These are phyloP conservation scores for Epizoanthus rinbou DNA, from an alignment of 92 coral and sea anemone genomes.

Conservation along the genomic window DNA sequence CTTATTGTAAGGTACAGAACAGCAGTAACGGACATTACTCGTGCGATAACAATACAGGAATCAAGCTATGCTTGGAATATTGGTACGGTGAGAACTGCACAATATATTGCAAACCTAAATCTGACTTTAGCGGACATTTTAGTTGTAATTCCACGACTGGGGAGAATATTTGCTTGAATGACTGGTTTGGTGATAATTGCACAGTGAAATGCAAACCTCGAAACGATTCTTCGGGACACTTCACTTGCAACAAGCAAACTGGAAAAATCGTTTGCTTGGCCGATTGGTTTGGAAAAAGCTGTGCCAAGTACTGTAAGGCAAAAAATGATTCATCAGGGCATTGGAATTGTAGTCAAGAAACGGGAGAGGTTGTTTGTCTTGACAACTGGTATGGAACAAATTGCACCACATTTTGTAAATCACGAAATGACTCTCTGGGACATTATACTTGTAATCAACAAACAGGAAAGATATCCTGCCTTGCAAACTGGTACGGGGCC, in stretches of 20 bases:
- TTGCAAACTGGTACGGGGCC: constrained; percentile 38
- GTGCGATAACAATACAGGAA: constrained; percentile 50
- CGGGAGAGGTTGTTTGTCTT: constrained; percentile 48
- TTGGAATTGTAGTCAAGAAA: constrained; percentile 38
- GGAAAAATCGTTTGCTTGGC: constrained; percentile 48
- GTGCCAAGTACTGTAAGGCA: constrained; percentile 43
- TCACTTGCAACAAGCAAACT: constrained; percentile 39
- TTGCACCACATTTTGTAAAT: constrained; percentile 40
- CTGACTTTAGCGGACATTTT: constrained; percentile 42
- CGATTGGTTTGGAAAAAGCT: constrained; percentile 59
- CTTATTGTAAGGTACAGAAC: constrained; percentile 58
- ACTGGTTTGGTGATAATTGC: constrained; percentile 49
- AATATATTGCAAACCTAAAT: constrained; percentile 30
- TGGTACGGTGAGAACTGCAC: constrained; percentile 49
- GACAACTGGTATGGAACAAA: constrained; percentile 51
- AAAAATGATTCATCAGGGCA: constrained; percentile 40
- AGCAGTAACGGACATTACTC: constrained; percentile 56
- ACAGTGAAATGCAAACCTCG: constrained; percentile 45
- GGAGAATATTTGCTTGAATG: constrained; percentile 41
- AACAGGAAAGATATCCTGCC: constrained; percentile 29
- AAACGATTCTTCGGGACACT: constrained; percentile 48
- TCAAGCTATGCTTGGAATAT: constrained; percentile 31
- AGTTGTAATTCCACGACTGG: constrained; percentile 44
- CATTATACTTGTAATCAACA: constrained; percentile 26
- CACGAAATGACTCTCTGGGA: constrained; percentile 24